Percentiles rank a stretch among this genome's conserved stretches.
These are phyloP conservation scores for Zygaena filipendulae DNA, from an alignment of 2,888 invertebrate species.

Conservation along the genomic window DNA sequence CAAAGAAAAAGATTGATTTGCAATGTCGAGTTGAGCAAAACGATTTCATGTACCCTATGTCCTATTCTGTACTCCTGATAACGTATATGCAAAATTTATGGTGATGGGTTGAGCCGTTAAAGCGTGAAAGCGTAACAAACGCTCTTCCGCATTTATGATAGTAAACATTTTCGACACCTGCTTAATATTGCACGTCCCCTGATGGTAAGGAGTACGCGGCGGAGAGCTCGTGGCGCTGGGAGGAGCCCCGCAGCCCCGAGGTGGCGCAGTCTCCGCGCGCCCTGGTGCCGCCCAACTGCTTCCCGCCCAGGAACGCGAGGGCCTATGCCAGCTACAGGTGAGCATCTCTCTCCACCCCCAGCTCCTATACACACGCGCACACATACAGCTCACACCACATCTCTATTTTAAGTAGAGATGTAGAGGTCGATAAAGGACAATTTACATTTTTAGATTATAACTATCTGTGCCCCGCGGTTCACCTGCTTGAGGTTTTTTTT, in stretches of 20 bases:
- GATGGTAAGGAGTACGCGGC: slow-evolving; percentile 27
- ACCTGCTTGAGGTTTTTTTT: too few relatives aligned
- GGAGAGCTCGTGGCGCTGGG: slow-evolving; percentile 40
- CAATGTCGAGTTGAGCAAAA: too few relatives aligned
- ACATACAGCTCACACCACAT: background rate
- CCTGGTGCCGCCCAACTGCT: slow-evolving; percentile 46
- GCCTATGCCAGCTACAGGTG: slow-evolving; percentile 49
- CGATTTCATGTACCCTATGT: too few relatives aligned
- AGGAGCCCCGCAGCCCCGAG: slow-evolving; percentile 48
- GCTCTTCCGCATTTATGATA: too few relatives aligned
- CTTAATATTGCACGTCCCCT: too few relatives aligned
- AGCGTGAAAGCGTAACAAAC: too few relatives aligned
- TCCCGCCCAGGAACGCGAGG: slow-evolving; percentile 42
- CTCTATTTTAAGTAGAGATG: background rate
- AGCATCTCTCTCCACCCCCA: background rate
- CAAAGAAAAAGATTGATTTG: too few relatives aligned
- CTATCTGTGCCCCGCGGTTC: background rate
- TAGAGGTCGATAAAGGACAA: too few relatives aligned
- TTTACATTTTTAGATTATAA: background rate
- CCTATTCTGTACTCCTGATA: too few relatives aligned
- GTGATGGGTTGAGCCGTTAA: too few relatives aligned
- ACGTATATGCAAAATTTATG: too few relatives aligned
- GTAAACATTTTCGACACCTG: too few relatives aligned
- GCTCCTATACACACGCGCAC: background rate
- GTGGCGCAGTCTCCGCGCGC: slow-evolving; percentile 47